Percentiles rank a stretch among this genome's conserved stretches.
phyloP scores from a whole-genome alignment of 2,888 invertebrate genomes.

The Ectobius pallidus region DNA sequence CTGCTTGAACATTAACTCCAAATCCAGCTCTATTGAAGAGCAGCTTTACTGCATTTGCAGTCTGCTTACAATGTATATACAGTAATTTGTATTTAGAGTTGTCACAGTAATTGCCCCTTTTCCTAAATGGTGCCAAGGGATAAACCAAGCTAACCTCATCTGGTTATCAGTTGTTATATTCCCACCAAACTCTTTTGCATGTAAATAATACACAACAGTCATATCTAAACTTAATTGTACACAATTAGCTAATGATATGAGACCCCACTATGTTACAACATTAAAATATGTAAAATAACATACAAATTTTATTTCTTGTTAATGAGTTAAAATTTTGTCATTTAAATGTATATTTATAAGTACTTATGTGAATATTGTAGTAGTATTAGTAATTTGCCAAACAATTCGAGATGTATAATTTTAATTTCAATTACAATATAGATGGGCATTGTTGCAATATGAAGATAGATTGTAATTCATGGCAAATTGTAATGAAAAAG shows the following conservation, averaged over 20 bases:
- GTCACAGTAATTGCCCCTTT: conserved; percentile 1
- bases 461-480: background rate
- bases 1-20: too few relatives aligned
- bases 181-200: conserved; percentile 17
- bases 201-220: conserved; percentile 14
- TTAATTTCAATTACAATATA: background rate
- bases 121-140: conserved; percentile 21
- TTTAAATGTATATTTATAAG: background rate
- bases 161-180: conserved; percentile 17
- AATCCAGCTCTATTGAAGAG: too few relatives aligned
- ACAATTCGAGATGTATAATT: background rate
- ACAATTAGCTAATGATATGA: background rate
- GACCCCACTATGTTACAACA: background rate
- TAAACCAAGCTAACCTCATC: background rate
- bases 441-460: conserved; percentile 10
- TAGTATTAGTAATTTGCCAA: background rate
- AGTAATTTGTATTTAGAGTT: too few relatives aligned
- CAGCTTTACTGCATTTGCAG: too few relatives aligned
- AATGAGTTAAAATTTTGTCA: background rate
- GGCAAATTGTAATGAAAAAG: background rate
- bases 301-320: background rate
- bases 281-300: background rate
- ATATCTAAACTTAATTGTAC: background rate
- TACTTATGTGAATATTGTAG: conserved; percentile 3
- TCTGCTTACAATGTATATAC: too few relatives aligned